phyloP scores from a whole-genome alignment of 2,113 vertebrate species.

The Hiodon tergisus region DNA sequence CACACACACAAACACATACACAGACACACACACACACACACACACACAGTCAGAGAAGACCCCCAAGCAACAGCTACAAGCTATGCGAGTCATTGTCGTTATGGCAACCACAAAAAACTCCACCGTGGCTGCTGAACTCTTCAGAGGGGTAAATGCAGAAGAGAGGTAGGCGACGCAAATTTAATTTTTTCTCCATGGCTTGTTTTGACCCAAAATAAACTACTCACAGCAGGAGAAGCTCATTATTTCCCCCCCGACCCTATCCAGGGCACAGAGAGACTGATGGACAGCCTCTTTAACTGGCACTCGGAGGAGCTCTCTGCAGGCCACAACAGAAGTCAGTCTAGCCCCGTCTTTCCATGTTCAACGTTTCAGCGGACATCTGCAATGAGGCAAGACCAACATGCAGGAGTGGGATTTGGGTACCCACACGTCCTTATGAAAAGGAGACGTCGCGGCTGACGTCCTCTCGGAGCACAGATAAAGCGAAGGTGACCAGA shows the following conservation, averaged over 20 bases:
- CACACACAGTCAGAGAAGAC: conserved; percentile 1
- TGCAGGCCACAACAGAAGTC: too few relatives aligned
- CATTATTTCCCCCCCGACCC: background rate
- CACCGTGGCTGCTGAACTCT: conserved; percentile 9
- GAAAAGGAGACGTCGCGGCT: too few relatives aligned
- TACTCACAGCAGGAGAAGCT: background rate
- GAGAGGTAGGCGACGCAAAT: background rate
- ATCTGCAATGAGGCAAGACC: too few relatives aligned
- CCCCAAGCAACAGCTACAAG: conserved; percentile 18
- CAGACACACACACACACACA: background rate
- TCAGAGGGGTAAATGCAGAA: background rate
- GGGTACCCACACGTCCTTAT: too few relatives aligned
- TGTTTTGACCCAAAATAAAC: background rate
- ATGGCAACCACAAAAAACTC: conserved; percentile 16
- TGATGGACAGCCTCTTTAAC: background rate
- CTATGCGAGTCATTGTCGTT: conserved; percentile 7
- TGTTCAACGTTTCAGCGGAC: too few relatives aligned
- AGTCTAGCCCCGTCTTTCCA: too few relatives aligned
- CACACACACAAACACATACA: too few relatives aligned
- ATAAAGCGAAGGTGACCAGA: too few relatives aligned
- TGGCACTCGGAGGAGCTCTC: too few relatives aligned
- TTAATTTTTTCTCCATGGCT: background rate
- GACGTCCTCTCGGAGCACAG: too few relatives aligned
- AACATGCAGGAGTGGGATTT: too few relatives aligned
- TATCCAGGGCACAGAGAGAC: background rate